phyloP scores from a whole-genome alignment of 2,888 invertebrate genomes.

The Andrena fulva region DNA sequence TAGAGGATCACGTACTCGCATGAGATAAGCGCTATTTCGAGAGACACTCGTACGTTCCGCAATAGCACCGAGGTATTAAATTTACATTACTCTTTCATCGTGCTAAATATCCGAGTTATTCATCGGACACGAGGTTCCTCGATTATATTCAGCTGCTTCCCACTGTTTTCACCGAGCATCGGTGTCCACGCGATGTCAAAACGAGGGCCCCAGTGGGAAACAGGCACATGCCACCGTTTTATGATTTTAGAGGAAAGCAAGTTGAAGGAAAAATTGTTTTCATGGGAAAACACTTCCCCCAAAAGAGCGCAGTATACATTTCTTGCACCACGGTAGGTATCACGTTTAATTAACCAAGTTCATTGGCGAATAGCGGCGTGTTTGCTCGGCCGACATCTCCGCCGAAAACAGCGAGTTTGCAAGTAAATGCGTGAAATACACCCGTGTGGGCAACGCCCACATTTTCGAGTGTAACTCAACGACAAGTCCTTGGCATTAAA shows the following conservation, averaged over 20 bases:
- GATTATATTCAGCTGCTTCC: not conserved
- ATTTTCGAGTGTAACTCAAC: conserved; percentile 71
- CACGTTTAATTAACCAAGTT: conserved; percentile 17
- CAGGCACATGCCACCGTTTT: no score
- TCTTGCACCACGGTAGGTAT: not conserved
- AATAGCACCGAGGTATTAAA: conserved; percentile 5
- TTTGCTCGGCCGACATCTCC: not conserved
- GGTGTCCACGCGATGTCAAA: no score
- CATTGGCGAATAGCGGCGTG: not conserved
- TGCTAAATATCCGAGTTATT: not conserved
- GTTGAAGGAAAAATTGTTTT: no score
- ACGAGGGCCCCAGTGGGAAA: no score
- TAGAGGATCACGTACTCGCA: conserved; percentile 28
- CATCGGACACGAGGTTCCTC: not conserved
- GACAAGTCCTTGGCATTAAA: conserved; percentile 80
- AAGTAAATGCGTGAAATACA: conserved; percentile 55
- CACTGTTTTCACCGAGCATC: no score
- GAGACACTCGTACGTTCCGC: conserved; percentile 8
- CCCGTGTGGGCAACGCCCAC: conserved; percentile 68
- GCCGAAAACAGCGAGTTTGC: conserved; percentile 26
- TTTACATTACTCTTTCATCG: not conserved
- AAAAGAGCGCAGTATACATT: not conserved
- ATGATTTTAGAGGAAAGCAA: no score
- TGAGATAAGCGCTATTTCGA: conserved; percentile 29
- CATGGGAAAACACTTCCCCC: no score